Evolutionary conservation across 1,140 invertebrate genomes (phyloP), one percentile per base, ranked within the genome.

Genomic region (Polypedilum pembai): DNA sequence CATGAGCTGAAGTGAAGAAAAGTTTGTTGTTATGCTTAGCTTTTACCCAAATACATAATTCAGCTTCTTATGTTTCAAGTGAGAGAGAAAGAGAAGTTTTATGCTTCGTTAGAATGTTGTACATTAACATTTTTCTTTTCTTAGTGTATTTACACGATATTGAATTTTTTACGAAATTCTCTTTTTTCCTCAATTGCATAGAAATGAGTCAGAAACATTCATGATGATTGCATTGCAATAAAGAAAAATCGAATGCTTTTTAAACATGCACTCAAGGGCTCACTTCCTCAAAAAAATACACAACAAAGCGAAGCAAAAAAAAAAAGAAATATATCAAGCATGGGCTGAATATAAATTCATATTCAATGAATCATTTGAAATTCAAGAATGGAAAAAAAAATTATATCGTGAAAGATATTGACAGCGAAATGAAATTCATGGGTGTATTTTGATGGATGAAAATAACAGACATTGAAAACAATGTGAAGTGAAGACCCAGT

Each of bases 211-310:
- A 56, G n/a, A 56, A 56, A 56, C n/a, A n/a, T n/a, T 56, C 45
- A 56, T 56, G 45, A 56, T 56, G 45, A 56, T 56, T 56, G 45
- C 45, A 56, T 56, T 56, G 45, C 45, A 56, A 56, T n/a, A 56
- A 56, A n/a, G 45, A 56, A 56, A n/a, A 4, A 56, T n/a, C n/a
- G 10, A 45, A 45, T 45, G n/a, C 45, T 56, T 56, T 33, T 33
- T 33, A 33, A 33, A 33, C 24, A 33, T 33, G 24, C 12, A 56
- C 45, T 56, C 45, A 12, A 56, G 45, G 45, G 45, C 45, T 56
- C 45, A 56, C 45, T 56, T 56, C 45, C 45, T 56, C 45, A 56
- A 56, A 12, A 56, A 56, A 56, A 56, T 33, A 33, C 5, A 33
- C 24, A 33, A 33, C 5, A 33, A 33, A 33, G 24, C 5, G 24